Evolutionary conservation across 2,888 invertebrate genomes (phyloP).

Genomic region (Drosophila aldrichi): DNA sequence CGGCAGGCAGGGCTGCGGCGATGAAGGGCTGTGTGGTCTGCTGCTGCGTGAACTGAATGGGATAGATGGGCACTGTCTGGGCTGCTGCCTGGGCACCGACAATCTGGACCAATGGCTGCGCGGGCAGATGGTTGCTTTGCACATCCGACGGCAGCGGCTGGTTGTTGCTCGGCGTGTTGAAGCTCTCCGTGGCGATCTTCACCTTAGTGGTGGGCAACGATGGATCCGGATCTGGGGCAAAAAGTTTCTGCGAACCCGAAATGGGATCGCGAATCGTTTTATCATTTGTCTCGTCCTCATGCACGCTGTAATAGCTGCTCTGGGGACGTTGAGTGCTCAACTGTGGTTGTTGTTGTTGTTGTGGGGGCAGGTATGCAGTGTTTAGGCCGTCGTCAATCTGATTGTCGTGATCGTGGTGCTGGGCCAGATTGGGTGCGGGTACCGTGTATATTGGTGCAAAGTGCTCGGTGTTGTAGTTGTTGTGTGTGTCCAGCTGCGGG

Average conservation of each 20-base stretch:
- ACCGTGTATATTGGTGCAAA: constrained; percentile 94
- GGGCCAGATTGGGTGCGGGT: constrained; percentile 91
- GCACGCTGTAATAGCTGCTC: constrained; percentile 86
- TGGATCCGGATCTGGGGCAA: constrained; percentile 86
- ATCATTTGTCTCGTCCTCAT: constrained; percentile 86
- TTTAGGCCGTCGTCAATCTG: constrained; percentile 78
- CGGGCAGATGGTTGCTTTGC: constrained; percentile 80
- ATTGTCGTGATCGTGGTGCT: constrained; percentile 82
- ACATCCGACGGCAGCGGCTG: constrained; percentile 84
- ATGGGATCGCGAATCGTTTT: constrained; percentile 84
- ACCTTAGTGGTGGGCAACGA: constrained; percentile 85
- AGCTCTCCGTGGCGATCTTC: constrained; percentile 84
- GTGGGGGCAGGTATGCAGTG: constrained; percentile 75
- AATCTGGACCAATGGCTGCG: constrained; percentile 83
- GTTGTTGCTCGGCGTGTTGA: constrained; percentile 85
- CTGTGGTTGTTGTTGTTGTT: constrained; percentile 39
- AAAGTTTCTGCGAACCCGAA: constrained; percentile 85
- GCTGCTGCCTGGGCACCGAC: constrained; percentile 85
- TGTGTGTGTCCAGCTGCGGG: constrained; percentile 80
- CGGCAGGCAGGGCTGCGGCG: constrained; percentile 74
- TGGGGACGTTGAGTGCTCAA: constrained; percentile 50
- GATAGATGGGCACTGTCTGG: constrained; percentile 86
- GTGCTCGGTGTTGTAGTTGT: constrained; percentile 92
- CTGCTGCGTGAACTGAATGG: constrained; percentile 85
- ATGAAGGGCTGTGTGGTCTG: constrained; percentile 84